Conservation (phyloP, 2,797 vertebrate genomes). For the Okamejei kenojei region DNA sequence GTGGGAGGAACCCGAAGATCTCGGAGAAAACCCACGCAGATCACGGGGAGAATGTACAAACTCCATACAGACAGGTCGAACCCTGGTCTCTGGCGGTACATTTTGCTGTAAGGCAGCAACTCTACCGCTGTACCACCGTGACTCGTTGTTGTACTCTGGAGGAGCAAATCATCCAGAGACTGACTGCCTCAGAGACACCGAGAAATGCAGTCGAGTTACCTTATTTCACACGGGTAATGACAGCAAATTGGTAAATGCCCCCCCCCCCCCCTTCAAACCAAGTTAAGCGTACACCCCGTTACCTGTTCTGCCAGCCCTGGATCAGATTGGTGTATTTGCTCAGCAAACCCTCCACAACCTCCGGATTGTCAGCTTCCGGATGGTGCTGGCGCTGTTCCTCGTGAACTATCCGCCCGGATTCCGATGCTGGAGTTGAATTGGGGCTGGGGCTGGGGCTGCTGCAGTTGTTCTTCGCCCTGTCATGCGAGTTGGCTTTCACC, state of each 20-base stretch:
- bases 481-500: not conserved
- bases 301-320: slow-evolving; percentile 98
- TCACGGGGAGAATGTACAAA: too few species aligned
- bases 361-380: slow-evolving; percentile 43
- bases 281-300: slow-evolving; percentile 41
- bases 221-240: not conserved
- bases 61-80: too few species aligned
- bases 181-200: too few species aligned
- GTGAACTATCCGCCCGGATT: not conserved
- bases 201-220: not conserved
- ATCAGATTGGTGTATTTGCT: slow-evolving; percentile 97
- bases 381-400: slow-evolving; percentile 51
- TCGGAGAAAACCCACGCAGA: too few species aligned
- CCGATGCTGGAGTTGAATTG: not conserved
- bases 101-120: too few species aligned
- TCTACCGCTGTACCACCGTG: too few species aligned
- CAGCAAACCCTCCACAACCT: slow-evolving; percentile 72
- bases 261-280: not conserved
- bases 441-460: not conserved
- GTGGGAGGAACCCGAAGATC: too few species aligned
- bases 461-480: not conserved
- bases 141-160: too few species aligned
- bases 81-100: too few species aligned
- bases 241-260: not conserved
- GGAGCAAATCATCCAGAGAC: too few species aligned